Percentiles rank a stretch among this genome's conserved stretches.
Conservation (phyloP, 2,888 invertebrate genomes). For the Oligia latruncula region DNA sequence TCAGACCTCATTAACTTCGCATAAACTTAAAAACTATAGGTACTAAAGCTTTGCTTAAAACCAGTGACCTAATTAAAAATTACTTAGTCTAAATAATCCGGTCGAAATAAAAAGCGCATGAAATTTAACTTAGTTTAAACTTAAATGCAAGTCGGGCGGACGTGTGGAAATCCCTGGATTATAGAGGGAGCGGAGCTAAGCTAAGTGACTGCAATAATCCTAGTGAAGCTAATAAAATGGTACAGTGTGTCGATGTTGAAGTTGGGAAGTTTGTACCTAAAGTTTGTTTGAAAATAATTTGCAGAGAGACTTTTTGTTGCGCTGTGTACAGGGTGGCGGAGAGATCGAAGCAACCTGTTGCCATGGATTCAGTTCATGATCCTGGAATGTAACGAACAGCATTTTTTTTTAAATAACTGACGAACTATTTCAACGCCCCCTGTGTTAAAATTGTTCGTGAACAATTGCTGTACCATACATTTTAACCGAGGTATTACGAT, state of each 20-base stretch:
- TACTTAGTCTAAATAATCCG: slow-evolving; percentile 54
- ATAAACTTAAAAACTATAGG: slow-evolving; percentile 10
- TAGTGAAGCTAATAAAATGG: slow-evolving; percentile 46
- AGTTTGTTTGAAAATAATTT: slow-evolving; percentile 4
- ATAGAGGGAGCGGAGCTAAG: slow-evolving; percentile 44
- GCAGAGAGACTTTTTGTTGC: neutral
- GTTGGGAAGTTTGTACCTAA: slow-evolving; percentile 16
- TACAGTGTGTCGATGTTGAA: slow-evolving; percentile 37
- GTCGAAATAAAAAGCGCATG: slow-evolving; percentile 53
- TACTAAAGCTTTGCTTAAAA: slow-evolving; percentile 15
- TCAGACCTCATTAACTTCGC: slow-evolving; percentile 14
- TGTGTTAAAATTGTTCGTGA: neutral
- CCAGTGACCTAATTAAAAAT: slow-evolving; percentile 58
- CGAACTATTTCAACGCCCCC: too few species aligned
- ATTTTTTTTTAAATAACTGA: too few species aligned
- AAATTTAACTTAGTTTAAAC: slow-evolving; percentile 58
- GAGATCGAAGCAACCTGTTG: neutral
- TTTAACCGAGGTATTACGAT: neutral
- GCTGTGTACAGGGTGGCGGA: neutral
- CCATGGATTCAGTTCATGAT: neutral
- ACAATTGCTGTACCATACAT: neutral
- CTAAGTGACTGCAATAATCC: slow-evolving; percentile 62
- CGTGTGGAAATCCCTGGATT: slow-evolving; percentile 66
- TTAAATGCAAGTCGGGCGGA: slow-evolving; percentile 51
- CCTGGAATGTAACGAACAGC: neutral